Evolutionary conservation across 1,140 invertebrate species (phyloP), one percentile per base, ranked within the genome.

Genomic region (Ostrea edulis): DNA sequence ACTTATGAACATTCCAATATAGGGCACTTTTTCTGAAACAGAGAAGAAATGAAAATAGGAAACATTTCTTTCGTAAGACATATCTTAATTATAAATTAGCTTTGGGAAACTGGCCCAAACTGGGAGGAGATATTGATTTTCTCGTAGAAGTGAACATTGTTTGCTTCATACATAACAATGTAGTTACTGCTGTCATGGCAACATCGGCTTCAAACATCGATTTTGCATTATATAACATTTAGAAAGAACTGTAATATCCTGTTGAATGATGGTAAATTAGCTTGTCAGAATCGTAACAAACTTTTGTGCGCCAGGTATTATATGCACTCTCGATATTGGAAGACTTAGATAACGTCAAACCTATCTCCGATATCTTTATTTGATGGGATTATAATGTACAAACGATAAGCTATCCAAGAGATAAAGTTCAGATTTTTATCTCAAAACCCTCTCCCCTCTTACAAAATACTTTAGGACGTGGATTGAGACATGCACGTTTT

Each of bases 261-360:
- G 14, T 62, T 62, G n/a, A 62, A 62, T 62, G 58, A 62, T 77
- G 55, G 25, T 77, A 25, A 29, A 77, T 77, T 77, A 77, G 14
- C 68, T 35, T 77, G 68, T 14, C 25, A 25, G 25, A 35, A 77
- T 35, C 68, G 25, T 29, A 77, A 77, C 25, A 77, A 25, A 35
- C 25, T 77, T 77, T 77, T 77, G 8, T 77, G 68, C 25, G 68
- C 29, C 25, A 12, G 68, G 25, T 25, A 77, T 77, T 77, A 25
- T 25, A 77, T 25, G 22, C 25, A 77, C 0, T 29, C 9, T 77
- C 29, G 25, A 77, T 77, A 35, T 14, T 5, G 14, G 55, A 62
- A 17, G 2, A 62, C n/a, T 20, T 20, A n/a, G 17, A 20, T 62
- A 20, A 62, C 55, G 0, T 20, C 17, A 55, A 44, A 62, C n/a